phyloP scores from a whole-genome alignment of 1,140 invertebrate genomes.

The Potamilus streckersoni region DNA sequence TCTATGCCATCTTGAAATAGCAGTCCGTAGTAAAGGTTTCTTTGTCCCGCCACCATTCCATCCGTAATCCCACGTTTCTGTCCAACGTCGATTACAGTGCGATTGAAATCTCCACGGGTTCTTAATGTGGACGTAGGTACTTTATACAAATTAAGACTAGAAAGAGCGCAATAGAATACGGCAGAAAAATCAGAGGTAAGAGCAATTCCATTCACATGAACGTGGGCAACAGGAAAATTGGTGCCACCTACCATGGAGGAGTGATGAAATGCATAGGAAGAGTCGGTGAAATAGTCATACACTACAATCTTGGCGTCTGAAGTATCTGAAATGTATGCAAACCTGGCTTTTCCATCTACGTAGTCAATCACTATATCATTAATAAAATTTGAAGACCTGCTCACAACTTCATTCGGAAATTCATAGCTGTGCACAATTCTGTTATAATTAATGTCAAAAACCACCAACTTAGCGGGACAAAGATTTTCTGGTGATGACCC shows the following conservation, averaged over 20 bases:
- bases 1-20: constrained; percentile 33
- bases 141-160: constrained; percentile 25
- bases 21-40: constrained; percentile 32
- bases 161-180: constrained; percentile 42
- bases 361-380: constrained; percentile 52
- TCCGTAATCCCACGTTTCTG: constrained; percentile 30
- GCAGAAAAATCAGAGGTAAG: constrained; percentile 42
- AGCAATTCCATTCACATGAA: constrained; percentile 43
- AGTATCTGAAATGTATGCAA: constrained; percentile 48
- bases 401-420: constrained; percentile 38
- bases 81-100: constrained; percentile 15
- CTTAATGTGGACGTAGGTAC: constrained; percentile 34
- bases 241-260: constrained; percentile 32
- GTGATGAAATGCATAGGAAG: constrained; percentile 32
- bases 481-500: constrained; percentile 5
- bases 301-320: constrained; percentile 33
- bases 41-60: constrained; percentile 40
- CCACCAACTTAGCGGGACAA: constrained; percentile 45
- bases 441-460: constrained; percentile 32
- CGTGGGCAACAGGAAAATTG: background rate
- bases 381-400: constrained; percentile 30
- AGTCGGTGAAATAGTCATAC: constrained; percentile 29
- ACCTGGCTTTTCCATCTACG: constrained; percentile 31
- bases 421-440: constrained; percentile 16
- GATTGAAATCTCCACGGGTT: background rate